A percentile compares a stretch with the other conserved stretches of the same genome.
Evolutionary conservation across 2,888 invertebrate genomes (phyloP).

Genomic region (Plebejus argus): DNA sequence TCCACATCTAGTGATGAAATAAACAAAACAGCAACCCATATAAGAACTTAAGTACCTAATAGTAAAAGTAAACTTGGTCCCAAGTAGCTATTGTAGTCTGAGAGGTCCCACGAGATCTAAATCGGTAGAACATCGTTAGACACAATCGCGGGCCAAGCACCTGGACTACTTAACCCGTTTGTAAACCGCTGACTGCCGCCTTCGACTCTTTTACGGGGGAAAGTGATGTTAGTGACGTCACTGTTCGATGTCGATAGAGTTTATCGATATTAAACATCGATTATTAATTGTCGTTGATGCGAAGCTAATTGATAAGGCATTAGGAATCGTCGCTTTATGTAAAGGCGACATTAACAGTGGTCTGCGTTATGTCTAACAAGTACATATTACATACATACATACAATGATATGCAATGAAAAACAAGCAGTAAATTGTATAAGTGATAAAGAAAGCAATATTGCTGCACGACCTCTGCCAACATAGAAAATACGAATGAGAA

Average conservation of each 20-base stretch:
- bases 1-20: neutral
- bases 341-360: too few relatives aligned
- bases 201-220: slow-evolving; percentile 55
- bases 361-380: too few relatives aligned
- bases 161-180: slow-evolving; percentile 66
- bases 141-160: slow-evolving; percentile 49
- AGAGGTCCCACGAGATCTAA: slow-evolving; percentile 9
- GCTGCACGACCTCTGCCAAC: too few relatives aligned
- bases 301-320: too few relatives aligned
- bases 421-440: too few relatives aligned
- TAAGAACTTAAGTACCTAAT: neutral
- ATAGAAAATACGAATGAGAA: too few relatives aligned
- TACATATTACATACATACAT: too few relatives aligned
- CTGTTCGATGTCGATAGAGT: slow-evolving; percentile 34
- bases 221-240: slow-evolving; percentile 36
- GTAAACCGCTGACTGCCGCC: slow-evolving; percentile 68
- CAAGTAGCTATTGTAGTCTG: neutral
- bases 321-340: neutral
- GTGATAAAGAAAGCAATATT: too few relatives aligned
- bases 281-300: too few relatives aligned
- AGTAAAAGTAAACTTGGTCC: neutral
- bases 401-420: too few relatives aligned
- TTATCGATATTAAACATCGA: slow-evolving; percentile 31
- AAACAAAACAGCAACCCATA: neutral
- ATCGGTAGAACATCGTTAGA: slow-evolving; percentile 46